Evolutionary conservation across 2,888 invertebrate genomes (phyloP), one percentile per base, ranked within the genome.

Genomic region (Mythimna loreyi): DNA sequence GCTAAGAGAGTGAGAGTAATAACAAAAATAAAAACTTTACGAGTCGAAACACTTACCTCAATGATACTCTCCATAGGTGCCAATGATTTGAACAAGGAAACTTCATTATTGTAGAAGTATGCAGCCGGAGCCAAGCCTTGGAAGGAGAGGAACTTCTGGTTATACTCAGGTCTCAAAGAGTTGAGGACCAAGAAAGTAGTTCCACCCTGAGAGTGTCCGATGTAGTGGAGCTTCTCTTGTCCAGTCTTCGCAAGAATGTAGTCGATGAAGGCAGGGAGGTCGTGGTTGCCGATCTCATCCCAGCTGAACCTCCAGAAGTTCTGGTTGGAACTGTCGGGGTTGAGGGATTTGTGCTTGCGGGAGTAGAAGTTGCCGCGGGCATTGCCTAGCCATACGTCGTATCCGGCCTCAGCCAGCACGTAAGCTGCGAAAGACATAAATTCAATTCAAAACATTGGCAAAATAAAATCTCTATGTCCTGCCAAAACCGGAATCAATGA

Each of bases 301-400:
- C 92, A 93, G 70, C 89, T 90, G 87, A 93, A 93, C 21, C 67
- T 82, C 93, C 93, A 93, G 85, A 91, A 93, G 72, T 82, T 81
- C n/a, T 84, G 85, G 76, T 72, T 1, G 3, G 13, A n/a, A 45
- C 71, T 74, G 70, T 92, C 85, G 19, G 92, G 92, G 71, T 89
- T 79, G 0, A 90, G 67, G 0, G 58, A 64, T 2, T 11, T 40
- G 76, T 93, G 91, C 0, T 75, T 78, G 13, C 96, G 92, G 7
- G 97, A 96, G 87, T 97, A 97, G 55, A 91, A 96, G 86, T 97
- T 98, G 2, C 98, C 98, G 1, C 98, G 96, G 21, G 96, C 96
- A 89, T 98, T 98, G 0, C 97, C 97, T 85, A 98, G 90, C 98
- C 98, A 98, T 0, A 97, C 97, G 80, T 97, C 97, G 82, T 97